Base-by-base conservation (phyloP, 2,888 invertebrate genomes). In the Orthosia gothica region DNA sequence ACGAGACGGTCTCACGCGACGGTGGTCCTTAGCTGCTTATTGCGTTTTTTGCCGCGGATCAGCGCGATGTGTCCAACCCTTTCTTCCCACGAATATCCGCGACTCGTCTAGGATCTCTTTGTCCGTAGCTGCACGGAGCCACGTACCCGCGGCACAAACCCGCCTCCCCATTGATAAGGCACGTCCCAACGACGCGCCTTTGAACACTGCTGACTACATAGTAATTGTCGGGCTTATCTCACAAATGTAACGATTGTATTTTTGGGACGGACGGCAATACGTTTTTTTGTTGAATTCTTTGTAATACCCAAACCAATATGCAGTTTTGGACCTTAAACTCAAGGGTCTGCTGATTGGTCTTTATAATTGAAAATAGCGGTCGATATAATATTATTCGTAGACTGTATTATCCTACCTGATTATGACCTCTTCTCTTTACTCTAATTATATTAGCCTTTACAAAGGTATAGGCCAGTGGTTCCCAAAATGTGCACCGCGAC, bases 61-160 rank as follows among this genome's bases (percentile, higher is more conserved):
- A 86, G 76, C 85, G 80, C 88, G 85, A 74, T 63, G 68, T 69
- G 76, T 49, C 76, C 82, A 91, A 91, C 92, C 92, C 92, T 91
- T 85, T 81, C 82, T 93, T 93, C 93, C 91, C 93, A 93, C 93
- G 93, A 90, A 91, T 91, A 91, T 91, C 88, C 89, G 84, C 89
- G 84, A 85, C 87, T 78, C 82, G 77, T 81, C 83, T 89, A 85
- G 81, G 71, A 76, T 81, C 82, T 87, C 87, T 89, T 88, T 89
- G 87, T 89, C 62, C 76, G 73, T 66, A 63, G 81, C 16, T 57
- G 86, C 84, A 85, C 82, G 86, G 81, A 83, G 80, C 73, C 76
- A 74, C 74, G 72, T 20, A 18, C 76, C 81, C 82, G 87, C 84
- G 85, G 78, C 82, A 75, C 88, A 89, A 91, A 92, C 93, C 86